A percentile compares a stretch with the other conserved stretches of the same genome.
Evolutionary conservation across 2,797 vertebrate genomes (phyloP).

Genomic region (Eidolon dupreanum): DNA sequence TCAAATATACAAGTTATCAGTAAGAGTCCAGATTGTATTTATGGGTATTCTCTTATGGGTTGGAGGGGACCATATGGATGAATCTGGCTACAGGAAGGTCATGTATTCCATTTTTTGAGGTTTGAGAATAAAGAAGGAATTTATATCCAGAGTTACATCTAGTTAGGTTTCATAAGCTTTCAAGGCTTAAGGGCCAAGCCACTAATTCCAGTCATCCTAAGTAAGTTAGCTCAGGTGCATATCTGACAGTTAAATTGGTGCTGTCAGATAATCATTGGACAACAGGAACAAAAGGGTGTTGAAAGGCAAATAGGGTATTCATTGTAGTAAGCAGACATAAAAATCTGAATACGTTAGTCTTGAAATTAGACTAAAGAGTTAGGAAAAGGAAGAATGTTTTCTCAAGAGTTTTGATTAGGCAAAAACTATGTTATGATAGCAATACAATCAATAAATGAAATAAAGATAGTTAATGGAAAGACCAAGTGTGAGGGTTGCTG

Average conservation of each 20-base stretch:
- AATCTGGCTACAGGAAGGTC: background rate
- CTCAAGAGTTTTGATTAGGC: background rate
- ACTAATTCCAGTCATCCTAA: background rate
- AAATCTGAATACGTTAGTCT: background rate
- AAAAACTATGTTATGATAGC: background rate
- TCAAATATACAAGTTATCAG: background rate
- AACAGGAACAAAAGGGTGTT: background rate
- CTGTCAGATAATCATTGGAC: background rate
- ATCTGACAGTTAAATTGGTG: background rate
- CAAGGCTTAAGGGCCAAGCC: background rate
- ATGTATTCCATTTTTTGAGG: background rate
- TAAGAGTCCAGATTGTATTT: background rate
- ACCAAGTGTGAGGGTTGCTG: background rate
- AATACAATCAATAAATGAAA: background rate
- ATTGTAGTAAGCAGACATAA: background rate
- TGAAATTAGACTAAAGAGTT: background rate
- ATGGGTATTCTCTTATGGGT: background rate
- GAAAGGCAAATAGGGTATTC: background rate
- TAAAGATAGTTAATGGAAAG: background rate
- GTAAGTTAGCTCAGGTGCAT: background rate
- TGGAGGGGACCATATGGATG: background rate
- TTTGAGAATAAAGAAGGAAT: background rate
- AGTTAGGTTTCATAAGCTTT: background rate
- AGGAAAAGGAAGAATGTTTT: background rate
- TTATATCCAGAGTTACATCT: background rate